A percentile compares a stretch with the other conserved stretches of the same genome.
Evolutionary conservation across 2,797 vertebrate species (phyloP).

Genomic region (Lates japonicus): DNA sequence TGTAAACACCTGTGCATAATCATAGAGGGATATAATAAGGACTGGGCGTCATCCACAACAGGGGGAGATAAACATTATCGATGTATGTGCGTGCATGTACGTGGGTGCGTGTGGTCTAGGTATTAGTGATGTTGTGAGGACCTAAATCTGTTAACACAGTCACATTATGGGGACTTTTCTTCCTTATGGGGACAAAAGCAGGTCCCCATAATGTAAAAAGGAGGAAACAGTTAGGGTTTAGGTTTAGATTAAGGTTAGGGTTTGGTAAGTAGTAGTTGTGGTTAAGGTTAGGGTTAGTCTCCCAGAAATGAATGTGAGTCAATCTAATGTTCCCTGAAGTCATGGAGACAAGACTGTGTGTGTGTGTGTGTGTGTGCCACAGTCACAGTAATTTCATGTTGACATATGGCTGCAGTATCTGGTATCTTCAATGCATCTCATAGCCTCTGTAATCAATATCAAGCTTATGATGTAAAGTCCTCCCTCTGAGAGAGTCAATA

Average conservation of each 20-base stretch:
- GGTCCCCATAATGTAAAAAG: too few species aligned
- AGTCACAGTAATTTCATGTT: slow-evolving; percentile 37
- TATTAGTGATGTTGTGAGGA: too few species aligned
- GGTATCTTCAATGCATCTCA: slow-evolving; percentile 57
- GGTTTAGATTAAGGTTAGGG: too few species aligned
- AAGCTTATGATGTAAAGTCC: slow-evolving; percentile 54
- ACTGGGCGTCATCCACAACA: neutral
- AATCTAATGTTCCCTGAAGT: too few species aligned
- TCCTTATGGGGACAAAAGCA: too few species aligned
- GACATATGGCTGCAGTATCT: slow-evolving; percentile 71
- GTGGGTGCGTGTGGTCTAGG: slow-evolving; percentile 3
- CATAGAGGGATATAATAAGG: neutral
- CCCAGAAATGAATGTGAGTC: too few species aligned
- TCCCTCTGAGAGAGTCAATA: slow-evolving; percentile 41
- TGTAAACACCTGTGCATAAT: neutral
- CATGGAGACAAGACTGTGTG: neutral
- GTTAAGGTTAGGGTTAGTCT: too few species aligned
- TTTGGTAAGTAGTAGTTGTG: too few species aligned
- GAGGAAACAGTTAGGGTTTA: too few species aligned
- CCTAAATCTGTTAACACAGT: too few species aligned
- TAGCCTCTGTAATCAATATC: slow-evolving; percentile 75
- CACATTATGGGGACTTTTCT: too few species aligned
- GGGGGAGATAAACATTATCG: neutral
- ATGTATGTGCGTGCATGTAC: neutral
- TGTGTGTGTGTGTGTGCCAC: slow-evolving; percentile 2